Percentiles rank a stretch among this genome's conserved stretches.
phyloP scores from a whole-genome alignment of 2,113 vertebrate genomes.

The Cyphotilapia sp. region DNA sequence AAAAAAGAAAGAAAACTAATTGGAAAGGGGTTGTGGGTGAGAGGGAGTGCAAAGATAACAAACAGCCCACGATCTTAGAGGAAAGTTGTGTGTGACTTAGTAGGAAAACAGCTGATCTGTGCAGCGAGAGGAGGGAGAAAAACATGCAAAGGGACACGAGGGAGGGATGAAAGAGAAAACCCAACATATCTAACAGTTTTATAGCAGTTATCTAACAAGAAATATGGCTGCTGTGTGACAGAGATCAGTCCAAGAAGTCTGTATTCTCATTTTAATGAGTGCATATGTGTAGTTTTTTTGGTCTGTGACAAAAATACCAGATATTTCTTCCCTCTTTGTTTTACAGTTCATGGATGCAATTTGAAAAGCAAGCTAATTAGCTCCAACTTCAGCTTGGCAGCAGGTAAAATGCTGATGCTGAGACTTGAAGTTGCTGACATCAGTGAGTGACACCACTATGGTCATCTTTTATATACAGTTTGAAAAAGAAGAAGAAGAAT shows the following conservation, averaged over 20 bases:
- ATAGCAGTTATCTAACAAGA: not conserved
- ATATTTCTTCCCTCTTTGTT: not conserved
- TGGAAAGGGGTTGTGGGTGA: not conserved
- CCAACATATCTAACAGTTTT: not conserved
- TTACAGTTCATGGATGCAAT: not conserved
- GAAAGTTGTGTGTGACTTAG: not conserved
- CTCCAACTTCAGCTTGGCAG: not conserved
- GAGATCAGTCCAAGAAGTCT: not conserved
- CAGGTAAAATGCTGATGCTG: not conserved
- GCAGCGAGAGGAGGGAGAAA: not conserved
- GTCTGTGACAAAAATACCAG: not conserved
- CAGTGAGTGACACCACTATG: not conserved
- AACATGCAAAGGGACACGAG: not conserved
- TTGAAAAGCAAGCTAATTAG: not conserved
- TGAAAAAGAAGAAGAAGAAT: accelerated
- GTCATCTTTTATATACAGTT: not conserved
- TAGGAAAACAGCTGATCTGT: not conserved
- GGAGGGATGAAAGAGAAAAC: accelerated
- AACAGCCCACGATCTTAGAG: accelerated
- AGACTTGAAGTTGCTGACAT: not conserved
- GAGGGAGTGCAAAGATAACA: not conserved
- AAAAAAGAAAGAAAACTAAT: accelerated
- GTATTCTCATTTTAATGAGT: not conserved
- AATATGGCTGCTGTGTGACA: not conserved
- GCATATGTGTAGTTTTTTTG: accelerated